phyloP scores from a whole-genome alignment of 2,888 invertebrate species.

The Tetanocera ferruginea region DNA sequence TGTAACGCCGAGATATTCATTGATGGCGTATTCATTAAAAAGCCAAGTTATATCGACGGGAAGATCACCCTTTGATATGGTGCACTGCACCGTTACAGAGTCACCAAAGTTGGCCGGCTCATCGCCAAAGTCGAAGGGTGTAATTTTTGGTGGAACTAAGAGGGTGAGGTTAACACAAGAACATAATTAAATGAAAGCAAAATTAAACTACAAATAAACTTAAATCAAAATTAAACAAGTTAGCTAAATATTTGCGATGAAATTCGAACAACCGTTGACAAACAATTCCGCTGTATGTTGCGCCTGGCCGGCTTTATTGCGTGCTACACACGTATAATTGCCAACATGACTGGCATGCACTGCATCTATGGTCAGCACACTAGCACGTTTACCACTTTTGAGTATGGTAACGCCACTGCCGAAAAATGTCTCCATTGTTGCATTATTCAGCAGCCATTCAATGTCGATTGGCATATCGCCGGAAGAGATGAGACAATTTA shows the following conservation, averaged over 20 bases:
- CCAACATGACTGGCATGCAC: constrained; percentile 80
- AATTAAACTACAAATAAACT: constrained; percentile 18
- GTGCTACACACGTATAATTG: constrained; percentile 79
- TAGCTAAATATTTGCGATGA: not conserved
- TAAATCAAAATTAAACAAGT: constrained; percentile 8
- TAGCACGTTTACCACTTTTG: constrained; percentile 75
- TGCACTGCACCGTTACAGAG: constrained; percentile 75
- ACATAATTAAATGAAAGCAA: constrained; percentile 25
- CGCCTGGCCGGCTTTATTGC: constrained; percentile 74
- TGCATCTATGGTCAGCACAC: constrained; percentile 76
- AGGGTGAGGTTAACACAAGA: not conserved
- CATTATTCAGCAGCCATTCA: constrained; percentile 76
- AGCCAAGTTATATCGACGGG: constrained; percentile 78
- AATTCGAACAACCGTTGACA: constrained; percentile 73
- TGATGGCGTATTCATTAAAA: constrained; percentile 76
- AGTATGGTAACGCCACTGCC: constrained; percentile 71
- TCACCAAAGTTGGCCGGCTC: constrained; percentile 77
- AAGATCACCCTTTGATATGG: constrained; percentile 78
- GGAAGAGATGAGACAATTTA: constrained; percentile 79
- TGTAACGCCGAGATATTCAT: constrained; percentile 71
- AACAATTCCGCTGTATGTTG: constrained; percentile 74
- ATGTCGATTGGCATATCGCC: constrained; percentile 79
- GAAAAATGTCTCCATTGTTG: constrained; percentile 68
- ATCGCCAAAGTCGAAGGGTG: constrained; percentile 73
- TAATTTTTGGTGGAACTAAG: constrained; percentile 69